Evolutionary conservation across 2,888 invertebrate species (phyloP).

Genomic region (Apantesis nais): DNA sequence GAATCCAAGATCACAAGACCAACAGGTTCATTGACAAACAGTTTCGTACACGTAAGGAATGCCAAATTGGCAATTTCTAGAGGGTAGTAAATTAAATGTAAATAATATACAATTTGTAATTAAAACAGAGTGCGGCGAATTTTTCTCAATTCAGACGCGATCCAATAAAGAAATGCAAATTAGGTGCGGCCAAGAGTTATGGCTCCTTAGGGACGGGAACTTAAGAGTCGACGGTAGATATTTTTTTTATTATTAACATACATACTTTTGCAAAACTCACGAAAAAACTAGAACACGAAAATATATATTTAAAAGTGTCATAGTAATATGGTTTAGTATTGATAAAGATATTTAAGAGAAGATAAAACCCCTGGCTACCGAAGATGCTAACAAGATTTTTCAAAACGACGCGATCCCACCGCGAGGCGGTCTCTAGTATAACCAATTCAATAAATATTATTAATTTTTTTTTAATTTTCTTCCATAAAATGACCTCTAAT

Average conservation of each 20-base stretch:
- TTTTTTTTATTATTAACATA: neutral
- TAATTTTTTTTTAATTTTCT: too few species aligned
- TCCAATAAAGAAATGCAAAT: slow-evolving; percentile 85
- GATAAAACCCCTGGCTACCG: too few species aligned
- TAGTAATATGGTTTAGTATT: too few species aligned
- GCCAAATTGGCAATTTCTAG: slow-evolving; percentile 27
- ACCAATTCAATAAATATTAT: too few species aligned
- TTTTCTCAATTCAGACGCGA: slow-evolving; percentile 78
- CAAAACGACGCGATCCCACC: neutral
- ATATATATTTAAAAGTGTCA: neutral
- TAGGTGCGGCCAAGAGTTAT: slow-evolving; percentile 78
- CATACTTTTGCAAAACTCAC: neutral
- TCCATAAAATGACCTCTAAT: too few species aligned
- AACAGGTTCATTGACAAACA: neutral
- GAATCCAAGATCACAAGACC: neutral
- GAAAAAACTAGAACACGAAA: neutral
- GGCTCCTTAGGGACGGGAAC: slow-evolving; percentile 53
- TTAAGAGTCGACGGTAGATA: neutral
- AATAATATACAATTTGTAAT: slow-evolving; percentile 65
- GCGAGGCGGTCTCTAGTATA: neutral
- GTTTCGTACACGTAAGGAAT: slow-evolving; percentile 15
- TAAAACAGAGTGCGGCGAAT: slow-evolving; percentile 71
- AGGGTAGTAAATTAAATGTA: slow-evolving; percentile 51
- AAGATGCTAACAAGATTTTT: neutral
- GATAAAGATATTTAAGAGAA: too few species aligned